phyloP scores from a whole-genome alignment of 1,140 invertebrate species.

The Odontomachus brunneus region DNA sequence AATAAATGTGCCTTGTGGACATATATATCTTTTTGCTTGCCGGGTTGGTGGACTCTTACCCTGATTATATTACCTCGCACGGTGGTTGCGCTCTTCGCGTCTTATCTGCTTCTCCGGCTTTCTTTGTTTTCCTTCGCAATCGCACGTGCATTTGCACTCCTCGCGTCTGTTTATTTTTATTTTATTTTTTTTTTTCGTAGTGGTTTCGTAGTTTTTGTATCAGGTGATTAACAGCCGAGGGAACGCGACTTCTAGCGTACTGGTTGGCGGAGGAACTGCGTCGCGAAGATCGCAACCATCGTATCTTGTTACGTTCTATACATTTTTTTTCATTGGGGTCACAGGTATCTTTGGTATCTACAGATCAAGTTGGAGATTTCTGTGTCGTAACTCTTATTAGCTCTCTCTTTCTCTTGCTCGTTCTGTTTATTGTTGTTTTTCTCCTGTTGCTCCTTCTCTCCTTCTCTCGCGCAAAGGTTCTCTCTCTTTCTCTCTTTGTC shows the following conservation, averaged over 20 bases:
- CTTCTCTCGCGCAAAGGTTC: constrained; percentile 34
- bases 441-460: constrained; percentile 15
- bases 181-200: neutral
- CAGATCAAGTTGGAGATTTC: constrained; percentile 76
- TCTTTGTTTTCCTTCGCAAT: constrained; percentile 31
- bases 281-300: constrained; percentile 80
- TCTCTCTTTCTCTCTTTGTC: constrained; percentile 40
- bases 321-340: constrained; percentile 81
- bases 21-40: constrained; percentile 84
- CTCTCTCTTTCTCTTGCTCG: constrained; percentile 48
- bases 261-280: neutral
- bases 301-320: constrained; percentile 80
- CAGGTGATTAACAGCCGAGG: neutral
- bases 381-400: constrained; percentile 77
- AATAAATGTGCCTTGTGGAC: constrained; percentile 86
- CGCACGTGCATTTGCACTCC: no score
- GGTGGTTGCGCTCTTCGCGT: constrained; percentile 83
- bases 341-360: constrained; percentile 82
- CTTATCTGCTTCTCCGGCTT: neutral
- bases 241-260: neutral
- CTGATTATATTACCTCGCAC: constrained; percentile 81
- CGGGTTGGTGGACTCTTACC: constrained; percentile 84
- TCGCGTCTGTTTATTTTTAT: no score
- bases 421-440: constrained; percentile 46
- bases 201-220: neutral